Evolutionary conservation across 2,113 vertebrate species (phyloP).

Genomic region (Felis chaus): DNA sequence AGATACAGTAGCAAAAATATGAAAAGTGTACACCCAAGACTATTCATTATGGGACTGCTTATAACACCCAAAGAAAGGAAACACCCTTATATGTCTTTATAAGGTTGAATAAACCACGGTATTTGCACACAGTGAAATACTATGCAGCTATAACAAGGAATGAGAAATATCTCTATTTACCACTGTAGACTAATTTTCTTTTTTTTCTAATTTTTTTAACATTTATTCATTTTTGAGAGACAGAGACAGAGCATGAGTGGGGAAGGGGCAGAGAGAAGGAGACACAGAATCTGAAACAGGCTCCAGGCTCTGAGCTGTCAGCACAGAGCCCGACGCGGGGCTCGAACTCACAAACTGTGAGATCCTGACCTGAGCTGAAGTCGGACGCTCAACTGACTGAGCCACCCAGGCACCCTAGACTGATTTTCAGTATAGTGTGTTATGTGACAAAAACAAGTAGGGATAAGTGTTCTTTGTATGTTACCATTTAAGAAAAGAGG

Average conservation of each 20-base stretch:
- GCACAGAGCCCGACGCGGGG: too few relatives aligned
- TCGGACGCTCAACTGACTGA: too few relatives aligned
- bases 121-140: neutral
- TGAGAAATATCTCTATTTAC: neutral
- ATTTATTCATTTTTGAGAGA: too few relatives aligned
- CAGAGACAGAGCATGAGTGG: too few relatives aligned
- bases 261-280: too few relatives aligned
- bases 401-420: too few relatives aligned
- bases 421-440: neutral
- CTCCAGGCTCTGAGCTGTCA: too few relatives aligned
- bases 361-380: too few relatives aligned
- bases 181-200: neutral
- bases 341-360: too few relatives aligned
- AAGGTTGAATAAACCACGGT: neutral
- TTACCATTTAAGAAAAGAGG: neutral
- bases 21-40: neutral
- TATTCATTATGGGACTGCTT: neutral
- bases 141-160: neutral
- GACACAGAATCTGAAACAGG: too few relatives aligned
- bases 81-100: neutral
- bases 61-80: neutral
- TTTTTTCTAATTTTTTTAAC: too few relatives aligned
- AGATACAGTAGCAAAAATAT: neutral
- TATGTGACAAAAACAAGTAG: neutral
- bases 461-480: neutral